These are phyloP conservation scores for Chloroceryle amazona DNA, from an alignment of 2,797 vertebrate species.

Conservation along the genomic window DNA sequence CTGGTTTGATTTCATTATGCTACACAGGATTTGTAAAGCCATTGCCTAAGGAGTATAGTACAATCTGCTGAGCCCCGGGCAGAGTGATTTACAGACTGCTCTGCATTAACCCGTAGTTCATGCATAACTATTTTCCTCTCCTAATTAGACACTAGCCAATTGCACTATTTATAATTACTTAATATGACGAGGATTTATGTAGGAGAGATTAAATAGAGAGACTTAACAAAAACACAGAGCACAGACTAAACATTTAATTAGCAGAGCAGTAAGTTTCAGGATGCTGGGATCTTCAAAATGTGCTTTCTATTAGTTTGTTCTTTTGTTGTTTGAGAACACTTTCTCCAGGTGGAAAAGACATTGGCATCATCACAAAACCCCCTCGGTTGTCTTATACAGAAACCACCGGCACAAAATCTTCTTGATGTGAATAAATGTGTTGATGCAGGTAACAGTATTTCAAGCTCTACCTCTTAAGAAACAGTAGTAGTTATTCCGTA, in stretches of 20 bases:
- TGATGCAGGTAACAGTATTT: neutral
- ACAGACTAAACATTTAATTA: constrained; percentile 38
- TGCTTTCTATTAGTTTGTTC: neutral
- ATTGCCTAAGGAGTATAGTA: constrained; percentile 5
- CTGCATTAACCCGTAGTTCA: constrained; percentile 62
- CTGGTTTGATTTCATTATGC: constrained; percentile 49
- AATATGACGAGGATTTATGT: constrained; percentile 41
- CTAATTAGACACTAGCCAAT: constrained; percentile 71
- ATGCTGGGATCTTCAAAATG: neutral
- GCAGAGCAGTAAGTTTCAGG: neutral
- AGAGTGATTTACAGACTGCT: constrained; percentile 50
- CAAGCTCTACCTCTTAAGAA: neutral
- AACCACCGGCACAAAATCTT: neutral
- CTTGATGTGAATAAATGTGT: neutral
- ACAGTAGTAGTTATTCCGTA: neutral
- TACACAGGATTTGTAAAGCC: constrained; percentile 8
- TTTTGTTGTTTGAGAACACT: neutral
- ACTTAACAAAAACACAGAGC: constrained; percentile 47
- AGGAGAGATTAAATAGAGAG: constrained; percentile 55
- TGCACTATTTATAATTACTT: constrained; percentile 75
- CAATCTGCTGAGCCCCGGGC: constrained; percentile 42
- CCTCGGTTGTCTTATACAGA: neutral
- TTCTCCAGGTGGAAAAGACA: neutral
- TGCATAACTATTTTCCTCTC: constrained; percentile 45
- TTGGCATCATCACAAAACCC: neutral